Evolutionary conservation across 2,113 vertebrate genomes (phyloP).

Genomic region (Myanophis thanlyinensis): DNA sequence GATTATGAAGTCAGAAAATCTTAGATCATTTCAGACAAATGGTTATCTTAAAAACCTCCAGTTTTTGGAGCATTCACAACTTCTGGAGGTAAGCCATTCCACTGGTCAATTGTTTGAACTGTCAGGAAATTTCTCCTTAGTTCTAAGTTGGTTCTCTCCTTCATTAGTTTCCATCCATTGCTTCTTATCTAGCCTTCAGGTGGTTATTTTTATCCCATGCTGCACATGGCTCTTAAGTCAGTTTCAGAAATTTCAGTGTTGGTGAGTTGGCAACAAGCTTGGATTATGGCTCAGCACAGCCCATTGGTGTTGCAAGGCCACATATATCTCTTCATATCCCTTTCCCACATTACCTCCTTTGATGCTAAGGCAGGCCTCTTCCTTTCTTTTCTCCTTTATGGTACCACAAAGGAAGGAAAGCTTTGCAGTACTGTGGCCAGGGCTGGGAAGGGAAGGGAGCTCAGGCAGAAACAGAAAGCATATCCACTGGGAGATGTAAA

Average conservation of each 20-base stretch:
- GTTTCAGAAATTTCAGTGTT: background rate
- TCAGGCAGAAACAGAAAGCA: background rate
- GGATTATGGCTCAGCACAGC: background rate
- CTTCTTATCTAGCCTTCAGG: background rate
- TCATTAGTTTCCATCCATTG: background rate
- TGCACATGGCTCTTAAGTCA: background rate
- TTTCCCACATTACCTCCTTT: background rate
- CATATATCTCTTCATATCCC: background rate
- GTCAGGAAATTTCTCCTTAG: background rate
- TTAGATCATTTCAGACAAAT: background rate
- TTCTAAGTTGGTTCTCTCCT: background rate
- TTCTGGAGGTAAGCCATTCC: background rate
- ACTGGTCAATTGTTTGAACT: background rate
- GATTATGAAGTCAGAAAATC: background rate
- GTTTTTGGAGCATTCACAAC: background rate
- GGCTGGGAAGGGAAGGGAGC: background rate
- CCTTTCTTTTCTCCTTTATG: background rate
- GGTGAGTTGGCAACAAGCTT: background rate
- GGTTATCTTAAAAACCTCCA: background rate
- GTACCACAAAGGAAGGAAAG: background rate
- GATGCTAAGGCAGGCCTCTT: background rate
- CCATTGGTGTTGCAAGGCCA: background rate
- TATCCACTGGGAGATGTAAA: background rate
- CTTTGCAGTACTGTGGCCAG: background rate
- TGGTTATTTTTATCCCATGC: background rate